These are phyloP conservation scores for Bubo bubo DNA, from an alignment of 2,113 vertebrate species.

Conservation along the genomic window DNA sequence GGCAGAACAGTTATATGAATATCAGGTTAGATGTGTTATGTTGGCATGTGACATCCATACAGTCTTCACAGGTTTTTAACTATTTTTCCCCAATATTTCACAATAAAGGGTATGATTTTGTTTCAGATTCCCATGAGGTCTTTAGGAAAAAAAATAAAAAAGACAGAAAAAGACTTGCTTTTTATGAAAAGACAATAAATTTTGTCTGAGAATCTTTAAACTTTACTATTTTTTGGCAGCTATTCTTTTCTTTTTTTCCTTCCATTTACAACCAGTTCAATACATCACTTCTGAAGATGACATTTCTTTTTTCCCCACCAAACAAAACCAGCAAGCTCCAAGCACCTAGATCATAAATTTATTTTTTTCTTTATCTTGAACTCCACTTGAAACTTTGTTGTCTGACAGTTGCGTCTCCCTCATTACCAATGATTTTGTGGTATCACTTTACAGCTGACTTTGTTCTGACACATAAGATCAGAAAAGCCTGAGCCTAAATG, in stretches of 20 bases:
- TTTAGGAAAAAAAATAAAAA: neutral
- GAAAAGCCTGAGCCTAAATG: constrained; percentile 20
- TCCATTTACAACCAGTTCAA: neutral
- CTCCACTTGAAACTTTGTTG: neutral
- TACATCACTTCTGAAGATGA: neutral
- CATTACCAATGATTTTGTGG: constrained; percentile 6
- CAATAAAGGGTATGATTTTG: neutral
- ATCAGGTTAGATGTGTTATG: neutral
- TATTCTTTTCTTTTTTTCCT: neutral
- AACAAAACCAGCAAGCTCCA: neutral
- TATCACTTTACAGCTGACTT: neutral
- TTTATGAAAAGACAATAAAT: neutral
- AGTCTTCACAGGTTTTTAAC: neutral
- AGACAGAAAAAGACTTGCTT: rapidly evolving
- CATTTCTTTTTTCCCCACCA: neutral
- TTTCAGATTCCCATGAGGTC: neutral
- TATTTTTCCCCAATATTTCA: neutral
- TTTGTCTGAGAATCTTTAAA: neutral
- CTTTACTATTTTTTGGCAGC: neutral
- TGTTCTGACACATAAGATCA: constrained; percentile 47
- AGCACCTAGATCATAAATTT: neutral
- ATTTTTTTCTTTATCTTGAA: constrained; percentile 6
- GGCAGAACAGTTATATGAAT: neutral
- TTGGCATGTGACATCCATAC: neutral
- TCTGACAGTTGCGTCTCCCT: neutral